These are phyloP conservation scores for Bombus pascuorum DNA, from an alignment of 1,140 invertebrate species.

Conservation along the genomic window DNA sequence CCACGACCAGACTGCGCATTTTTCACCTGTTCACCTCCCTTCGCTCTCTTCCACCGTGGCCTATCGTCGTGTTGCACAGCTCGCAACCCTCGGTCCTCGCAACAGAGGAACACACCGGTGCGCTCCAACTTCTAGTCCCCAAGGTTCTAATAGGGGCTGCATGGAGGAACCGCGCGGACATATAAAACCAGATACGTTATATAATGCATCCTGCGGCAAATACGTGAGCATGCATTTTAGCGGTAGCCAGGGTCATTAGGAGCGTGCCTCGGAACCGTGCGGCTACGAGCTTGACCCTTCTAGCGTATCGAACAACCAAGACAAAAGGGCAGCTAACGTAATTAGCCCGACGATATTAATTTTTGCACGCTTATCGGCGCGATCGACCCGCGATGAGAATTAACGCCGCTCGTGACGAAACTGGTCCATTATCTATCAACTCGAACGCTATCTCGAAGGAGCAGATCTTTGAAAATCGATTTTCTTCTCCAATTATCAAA, in stretches of 20 bases:
- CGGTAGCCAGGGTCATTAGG: slow-evolving; percentile 58
- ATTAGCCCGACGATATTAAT: slow-evolving; percentile 47
- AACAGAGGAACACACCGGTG: too few relatives aligned
- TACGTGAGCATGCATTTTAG: slow-evolving; percentile 62
- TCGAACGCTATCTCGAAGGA: too few relatives aligned
- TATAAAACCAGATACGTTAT: slow-evolving; percentile 62
- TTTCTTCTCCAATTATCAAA: too few relatives aligned
- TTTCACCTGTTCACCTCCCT: slow-evolving; percentile 59
- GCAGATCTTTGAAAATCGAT: too few relatives aligned
- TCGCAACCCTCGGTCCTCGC: not conserved
- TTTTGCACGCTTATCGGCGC: slow-evolving; percentile 3
- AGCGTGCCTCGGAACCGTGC: slow-evolving; percentile 40
- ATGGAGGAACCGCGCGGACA: slow-evolving; percentile 1
- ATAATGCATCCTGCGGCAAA: slow-evolving; percentile 53
- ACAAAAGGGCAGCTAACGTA: slow-evolving; percentile 18
- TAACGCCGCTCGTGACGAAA: not conserved
- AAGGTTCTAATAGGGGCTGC: slow-evolving; percentile 73
- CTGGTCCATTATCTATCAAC: too few relatives aligned
- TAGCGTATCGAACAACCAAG: not conserved
- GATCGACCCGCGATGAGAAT: not conserved
- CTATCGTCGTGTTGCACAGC: not conserved
- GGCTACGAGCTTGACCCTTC: slow-evolving; percentile 21
- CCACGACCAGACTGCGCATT: slow-evolving; percentile 62
- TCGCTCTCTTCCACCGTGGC: not conserved
- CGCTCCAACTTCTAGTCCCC: slow-evolving; percentile 1